Conservation (phyloP, 1,140 invertebrate species). For the Coelopa frigida region DNA sequence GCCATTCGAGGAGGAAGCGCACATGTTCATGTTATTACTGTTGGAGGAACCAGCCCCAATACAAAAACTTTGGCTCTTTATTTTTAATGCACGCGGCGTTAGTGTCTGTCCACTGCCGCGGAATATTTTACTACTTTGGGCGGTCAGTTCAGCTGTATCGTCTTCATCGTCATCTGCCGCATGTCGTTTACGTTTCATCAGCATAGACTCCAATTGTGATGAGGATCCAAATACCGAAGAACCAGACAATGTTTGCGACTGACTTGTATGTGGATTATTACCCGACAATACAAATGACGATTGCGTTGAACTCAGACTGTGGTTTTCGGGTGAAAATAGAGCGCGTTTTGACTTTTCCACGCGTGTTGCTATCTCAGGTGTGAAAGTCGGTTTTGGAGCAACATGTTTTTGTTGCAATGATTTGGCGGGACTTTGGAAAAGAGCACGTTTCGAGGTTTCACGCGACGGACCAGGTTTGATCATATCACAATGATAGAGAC, state of each 20-base stretch:
- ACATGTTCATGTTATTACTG: slow-evolving; percentile 9
- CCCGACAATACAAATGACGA: no score
- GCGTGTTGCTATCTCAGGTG: slow-evolving; percentile 39
- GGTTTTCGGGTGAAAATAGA: slow-evolving; percentile 41
- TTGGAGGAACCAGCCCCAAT: slow-evolving; percentile 41
- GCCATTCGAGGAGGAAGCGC: slow-evolving; percentile 12
- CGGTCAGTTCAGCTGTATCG: slow-evolving; percentile 26
- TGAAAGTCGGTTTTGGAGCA: slow-evolving; percentile 27
- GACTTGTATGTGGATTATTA: no score
- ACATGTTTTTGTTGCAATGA: slow-evolving; percentile 24
- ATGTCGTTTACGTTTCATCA: slow-evolving; percentile 36
- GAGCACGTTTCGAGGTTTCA: slow-evolving; percentile 50
- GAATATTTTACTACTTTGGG: slow-evolving; percentile 35
- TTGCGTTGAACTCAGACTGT: no score
- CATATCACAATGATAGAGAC: slow-evolving; percentile 35
- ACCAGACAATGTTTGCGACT: no score
- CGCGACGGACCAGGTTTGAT: slow-evolving; percentile 30
- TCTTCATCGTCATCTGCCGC: slow-evolving; percentile 27
- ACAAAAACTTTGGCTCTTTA: slow-evolving; percentile 43
- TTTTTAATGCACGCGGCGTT: slow-evolving; percentile 37
- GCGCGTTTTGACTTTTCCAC: slow-evolving; percentile 50
- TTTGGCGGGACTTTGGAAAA: slow-evolving; percentile 55
- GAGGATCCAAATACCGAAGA: no score
- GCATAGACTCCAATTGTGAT: slow-evolving; percentile 24
- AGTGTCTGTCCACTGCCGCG: slow-evolving; percentile 21